phyloP scores from a whole-genome alignment of 2,888 invertebrate genomes.

The Eupithecia centaureata region DNA sequence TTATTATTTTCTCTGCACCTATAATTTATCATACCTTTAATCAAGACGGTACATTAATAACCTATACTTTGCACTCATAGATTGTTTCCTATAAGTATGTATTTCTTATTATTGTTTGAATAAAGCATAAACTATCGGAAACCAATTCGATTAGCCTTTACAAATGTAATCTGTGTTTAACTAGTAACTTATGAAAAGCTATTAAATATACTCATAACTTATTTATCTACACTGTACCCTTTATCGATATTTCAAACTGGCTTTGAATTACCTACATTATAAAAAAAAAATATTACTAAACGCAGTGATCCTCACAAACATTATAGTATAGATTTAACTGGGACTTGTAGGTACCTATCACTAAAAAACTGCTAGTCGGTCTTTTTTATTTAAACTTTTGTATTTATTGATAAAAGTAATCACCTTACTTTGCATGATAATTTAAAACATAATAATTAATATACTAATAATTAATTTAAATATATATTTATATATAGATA shows the following conservation, averaged over 20 bases:
- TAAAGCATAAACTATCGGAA: constrained; percentile 25
- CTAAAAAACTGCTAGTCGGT: background rate
- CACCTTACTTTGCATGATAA: no score
- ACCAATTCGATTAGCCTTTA: constrained; percentile 22
- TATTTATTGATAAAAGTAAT: background rate
- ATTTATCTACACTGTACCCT: background rate
- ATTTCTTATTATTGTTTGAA: constrained; percentile 21
- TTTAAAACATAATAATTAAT: no score
- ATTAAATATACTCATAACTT: background rate
- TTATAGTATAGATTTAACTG: background rate
- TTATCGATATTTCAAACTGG: background rate
- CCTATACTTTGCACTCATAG: background rate
- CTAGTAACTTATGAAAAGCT: constrained; percentile 5
- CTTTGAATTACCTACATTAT: background rate
- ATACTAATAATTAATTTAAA: no score
- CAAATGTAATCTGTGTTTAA: constrained; percentile 17
- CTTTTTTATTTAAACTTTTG: background rate
- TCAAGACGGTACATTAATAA: background rate
- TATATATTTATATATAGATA: no score
- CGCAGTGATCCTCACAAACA: background rate
- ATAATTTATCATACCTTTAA: background rate
- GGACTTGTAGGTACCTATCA: background rate
- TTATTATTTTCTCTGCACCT: background rate
- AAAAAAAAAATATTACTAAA: no score
- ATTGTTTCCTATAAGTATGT: constrained; percentile 1